A percentile compares a stretch with the other conserved stretches of the same genome.
Conservation (phyloP, 2,797 vertebrate genomes). For the Petrocephalus schoutedeni region DNA sequence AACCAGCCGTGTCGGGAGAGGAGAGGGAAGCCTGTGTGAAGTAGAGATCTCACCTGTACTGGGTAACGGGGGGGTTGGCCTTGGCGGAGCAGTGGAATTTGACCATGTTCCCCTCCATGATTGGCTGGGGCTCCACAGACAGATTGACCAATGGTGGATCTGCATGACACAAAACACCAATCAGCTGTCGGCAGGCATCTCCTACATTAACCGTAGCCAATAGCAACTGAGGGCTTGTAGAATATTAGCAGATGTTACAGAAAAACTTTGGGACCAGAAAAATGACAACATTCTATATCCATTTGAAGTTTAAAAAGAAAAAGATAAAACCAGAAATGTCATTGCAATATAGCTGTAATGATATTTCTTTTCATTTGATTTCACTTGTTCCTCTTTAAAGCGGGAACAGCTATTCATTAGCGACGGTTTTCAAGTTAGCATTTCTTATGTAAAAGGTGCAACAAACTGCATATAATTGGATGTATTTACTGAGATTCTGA, state of each 20-base stretch:
- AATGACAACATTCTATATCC: background rate
- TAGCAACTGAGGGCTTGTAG: background rate
- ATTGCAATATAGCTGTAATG: background rate
- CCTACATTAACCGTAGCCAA: background rate
- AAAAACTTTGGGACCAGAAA: background rate
- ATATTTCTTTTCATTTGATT: background rate
- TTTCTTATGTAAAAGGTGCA: background rate
- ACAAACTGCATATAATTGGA: background rate
- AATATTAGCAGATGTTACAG: background rate
- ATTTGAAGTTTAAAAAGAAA: background rate
- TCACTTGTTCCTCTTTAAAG: background rate
- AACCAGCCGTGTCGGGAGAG: background rate
- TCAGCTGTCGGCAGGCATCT: background rate
- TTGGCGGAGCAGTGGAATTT: constrained; percentile 83
- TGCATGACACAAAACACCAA: constrained; percentile 43
- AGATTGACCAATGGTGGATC: constrained; percentile 81
- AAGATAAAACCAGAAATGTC: background rate
- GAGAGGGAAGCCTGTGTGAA: background rate
- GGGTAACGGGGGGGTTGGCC: constrained; percentile 79
- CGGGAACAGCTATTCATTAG: background rate
- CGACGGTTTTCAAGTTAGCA: background rate
- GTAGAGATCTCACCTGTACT: constrained; percentile 25
- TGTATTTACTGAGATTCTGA: background rate
- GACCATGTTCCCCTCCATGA: constrained; percentile 78
- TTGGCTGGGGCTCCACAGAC: constrained; percentile 77